Percentiles rank a stretch among this genome's conserved stretches.
phyloP scores from a whole-genome alignment of 2,888 invertebrate genomes.

The Netelia fuscicornis region DNA sequence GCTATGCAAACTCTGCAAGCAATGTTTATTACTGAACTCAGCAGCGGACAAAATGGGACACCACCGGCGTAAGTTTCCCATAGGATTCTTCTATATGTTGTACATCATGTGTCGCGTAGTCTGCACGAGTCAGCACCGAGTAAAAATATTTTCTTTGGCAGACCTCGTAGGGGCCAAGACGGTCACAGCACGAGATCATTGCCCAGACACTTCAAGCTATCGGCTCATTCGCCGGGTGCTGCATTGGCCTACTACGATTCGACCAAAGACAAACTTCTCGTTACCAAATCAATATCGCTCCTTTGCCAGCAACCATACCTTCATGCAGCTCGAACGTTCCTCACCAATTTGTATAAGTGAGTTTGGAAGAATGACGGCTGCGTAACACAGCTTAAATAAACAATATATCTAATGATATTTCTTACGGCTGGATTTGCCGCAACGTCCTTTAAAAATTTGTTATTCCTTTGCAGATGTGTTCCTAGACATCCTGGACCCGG shows the following conservation, averaged over 20 bases:
- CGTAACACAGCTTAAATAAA: too few species aligned
- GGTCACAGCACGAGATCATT: conserved; percentile 92
- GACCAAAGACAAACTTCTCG: conserved; percentile 96
- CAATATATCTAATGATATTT: neutral
- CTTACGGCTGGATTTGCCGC: conserved; percentile 67
- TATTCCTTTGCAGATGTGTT: conserved; percentile 87
- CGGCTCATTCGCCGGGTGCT: conserved; percentile 90
- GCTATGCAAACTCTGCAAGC: conserved; percentile 98
- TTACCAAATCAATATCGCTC: conserved; percentile 97
- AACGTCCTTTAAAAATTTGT: conserved; percentile 39
- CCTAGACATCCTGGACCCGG: conserved; percentile 91
- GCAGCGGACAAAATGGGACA: conserved; percentile 89
- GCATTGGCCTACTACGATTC: conserved; percentile 96
- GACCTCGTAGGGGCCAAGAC: conserved; percentile 85
- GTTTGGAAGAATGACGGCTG: conserved; percentile 67
- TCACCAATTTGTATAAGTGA: conserved; percentile 94
- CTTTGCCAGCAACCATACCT: conserved; percentile 97
- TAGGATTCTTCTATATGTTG: neutral
- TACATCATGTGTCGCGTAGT: neutral
- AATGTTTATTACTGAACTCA: conserved; percentile 95
- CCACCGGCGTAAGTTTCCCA: conserved; percentile 80
- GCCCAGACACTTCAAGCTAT: conserved; percentile 95
- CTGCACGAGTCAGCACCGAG: neutral
- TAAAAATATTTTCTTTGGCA: conserved; percentile 69
- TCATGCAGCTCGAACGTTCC: conserved; percentile 93